Conservation (phyloP, 35 echinoderm and acorn worm genomes). For the Stichopus chloronotus region DNA sequence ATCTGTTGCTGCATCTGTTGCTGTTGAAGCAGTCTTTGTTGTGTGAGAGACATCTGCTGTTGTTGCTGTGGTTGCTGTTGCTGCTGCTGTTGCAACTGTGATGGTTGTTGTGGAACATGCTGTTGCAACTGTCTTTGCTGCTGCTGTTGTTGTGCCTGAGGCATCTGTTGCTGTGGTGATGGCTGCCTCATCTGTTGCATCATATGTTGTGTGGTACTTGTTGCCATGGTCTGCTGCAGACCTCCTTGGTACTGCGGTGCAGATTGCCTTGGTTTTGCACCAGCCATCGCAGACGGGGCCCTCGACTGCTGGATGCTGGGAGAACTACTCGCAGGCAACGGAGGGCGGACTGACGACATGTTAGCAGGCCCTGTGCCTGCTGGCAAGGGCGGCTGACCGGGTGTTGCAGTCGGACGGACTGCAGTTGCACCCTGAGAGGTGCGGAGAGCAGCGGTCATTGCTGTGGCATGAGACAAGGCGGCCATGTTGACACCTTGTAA, state of each 20-base stretch:
- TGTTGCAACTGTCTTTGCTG: conserved; percentile 20
- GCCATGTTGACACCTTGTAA: conserved; percentile 44
- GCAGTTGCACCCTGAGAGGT: conserved; percentile 11
- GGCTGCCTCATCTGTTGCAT: not conserved
- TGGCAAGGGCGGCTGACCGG: not conserved
- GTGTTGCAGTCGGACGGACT: not conserved
- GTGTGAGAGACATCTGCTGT: not conserved
- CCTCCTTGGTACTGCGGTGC: not conserved
- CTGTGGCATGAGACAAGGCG: conserved; percentile 29
- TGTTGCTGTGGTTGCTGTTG: not conserved
- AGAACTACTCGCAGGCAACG: not conserved
- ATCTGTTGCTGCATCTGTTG: conserved; percentile 51
- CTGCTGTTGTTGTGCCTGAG: not conserved
- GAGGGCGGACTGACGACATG: not conserved
- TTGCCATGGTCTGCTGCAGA: not conserved
- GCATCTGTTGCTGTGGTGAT: conserved; percentile 19
- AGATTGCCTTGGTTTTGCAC: conserved; percentile 13
- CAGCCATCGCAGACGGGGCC: conserved; percentile 2
- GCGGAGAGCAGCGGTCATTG: conserved; percentile 31
- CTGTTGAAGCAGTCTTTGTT: not conserved
- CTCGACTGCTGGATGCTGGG: not conserved
- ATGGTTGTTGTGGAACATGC: not conserved
- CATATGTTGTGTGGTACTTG: not conserved
- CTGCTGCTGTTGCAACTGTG: conserved; percentile 12
- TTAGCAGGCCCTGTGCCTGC: not conserved